These are phyloP conservation scores for Hymenochirus boettgeri DNA, from an alignment of 2,113 vertebrate genomes.

Conservation along the genomic window DNA sequence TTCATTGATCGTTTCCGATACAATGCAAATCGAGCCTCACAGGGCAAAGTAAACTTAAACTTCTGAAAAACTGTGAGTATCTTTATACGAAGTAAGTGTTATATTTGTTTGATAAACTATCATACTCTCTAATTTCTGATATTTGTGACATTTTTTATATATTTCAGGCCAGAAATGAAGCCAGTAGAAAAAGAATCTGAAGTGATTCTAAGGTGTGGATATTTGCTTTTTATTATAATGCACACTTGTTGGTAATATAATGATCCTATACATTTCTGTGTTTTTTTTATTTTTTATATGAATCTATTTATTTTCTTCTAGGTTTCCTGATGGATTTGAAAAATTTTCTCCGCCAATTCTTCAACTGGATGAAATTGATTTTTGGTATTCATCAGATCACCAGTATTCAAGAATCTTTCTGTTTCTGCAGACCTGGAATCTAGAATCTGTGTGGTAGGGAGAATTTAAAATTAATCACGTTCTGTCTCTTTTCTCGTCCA, in stretches of 20 bases:
- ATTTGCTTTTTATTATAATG: background rate
- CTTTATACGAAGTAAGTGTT: no score
- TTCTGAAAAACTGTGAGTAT: slow-evolving; percentile 94
- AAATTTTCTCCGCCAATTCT: slow-evolving; percentile 92
- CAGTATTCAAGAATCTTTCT: slow-evolving; percentile 77
- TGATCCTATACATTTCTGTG: background rate
- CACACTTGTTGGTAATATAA: no score
- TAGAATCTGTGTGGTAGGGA: slow-evolving; percentile 88
- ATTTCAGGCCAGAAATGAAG: slow-evolving; percentile 82
- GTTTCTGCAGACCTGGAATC: slow-evolving; percentile 94
- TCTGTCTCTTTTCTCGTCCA: no score
- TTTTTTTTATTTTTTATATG: background rate
- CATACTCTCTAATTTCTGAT: no score
- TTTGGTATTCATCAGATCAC: slow-evolving; percentile 70
- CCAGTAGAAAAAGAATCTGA: slow-evolving; percentile 88
- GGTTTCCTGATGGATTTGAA: slow-evolving; percentile 95
- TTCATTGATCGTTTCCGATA: slow-evolving; percentile 96
- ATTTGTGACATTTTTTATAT: no score
- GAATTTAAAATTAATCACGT: rapidly evolving
- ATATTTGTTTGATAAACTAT: no score
- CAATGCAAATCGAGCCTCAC: slow-evolving; percentile 92
- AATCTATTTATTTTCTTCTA: slow-evolving; percentile 42
- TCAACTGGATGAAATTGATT: slow-evolving; percentile 92
- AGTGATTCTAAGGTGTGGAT: slow-evolving; percentile 78
- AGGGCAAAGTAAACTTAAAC: slow-evolving; percentile 98